Base-by-base conservation (phyloP, 2,113 vertebrate species). In the Ictalurus punctatus region DNA sequence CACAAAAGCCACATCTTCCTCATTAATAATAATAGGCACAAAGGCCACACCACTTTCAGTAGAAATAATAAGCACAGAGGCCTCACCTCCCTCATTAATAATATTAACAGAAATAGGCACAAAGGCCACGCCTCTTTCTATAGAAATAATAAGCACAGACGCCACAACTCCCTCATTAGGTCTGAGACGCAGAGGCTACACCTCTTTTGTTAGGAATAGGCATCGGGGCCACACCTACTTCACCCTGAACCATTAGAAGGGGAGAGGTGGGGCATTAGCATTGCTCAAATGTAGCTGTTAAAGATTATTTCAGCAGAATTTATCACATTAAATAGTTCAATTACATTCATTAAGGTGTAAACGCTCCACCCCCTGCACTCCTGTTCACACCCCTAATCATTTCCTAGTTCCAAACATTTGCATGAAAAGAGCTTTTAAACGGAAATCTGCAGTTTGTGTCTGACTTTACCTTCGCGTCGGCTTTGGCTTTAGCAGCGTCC, bases 401-500 rank as follows among this genome's bases (percentile, higher is more conserved):
- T 21, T 37, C n/a, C 56, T 34, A 9, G 0, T 78, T 78, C 10
- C 40, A 48, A 78, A 13, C 1, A 52, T 27, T 78, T 25, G 1
- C 54, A 56, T 56, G 54, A 56, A 14, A 56, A 56, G 54, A 56
- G 54, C 2, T 56, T 56, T 14, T 56, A 56, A 56, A 56, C 54
- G 14, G 1, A 8, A 61, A 69, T 74, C 37, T 76, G 5, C 25
- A 23, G 30, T 9, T 63, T 48, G 44, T 30, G 21, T 10, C 23
- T 78, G 9, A 59, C 52, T 37, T 30, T 86, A 97, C 96, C 96
- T 96, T 95, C 1, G 96, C 97, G 48, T 97, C 96, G 25, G 93
- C 94, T 94, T 96, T 96, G 71, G 96, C 95, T 89, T 96, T 95
- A 6, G 94, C 94, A 65, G 93, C 48, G 54, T 97, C 95, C 71